Evolutionary conservation across 1,140 invertebrate species (phyloP), one percentile per base, ranked within the genome.

Genomic region (Drosophila ogumai): DNA sequence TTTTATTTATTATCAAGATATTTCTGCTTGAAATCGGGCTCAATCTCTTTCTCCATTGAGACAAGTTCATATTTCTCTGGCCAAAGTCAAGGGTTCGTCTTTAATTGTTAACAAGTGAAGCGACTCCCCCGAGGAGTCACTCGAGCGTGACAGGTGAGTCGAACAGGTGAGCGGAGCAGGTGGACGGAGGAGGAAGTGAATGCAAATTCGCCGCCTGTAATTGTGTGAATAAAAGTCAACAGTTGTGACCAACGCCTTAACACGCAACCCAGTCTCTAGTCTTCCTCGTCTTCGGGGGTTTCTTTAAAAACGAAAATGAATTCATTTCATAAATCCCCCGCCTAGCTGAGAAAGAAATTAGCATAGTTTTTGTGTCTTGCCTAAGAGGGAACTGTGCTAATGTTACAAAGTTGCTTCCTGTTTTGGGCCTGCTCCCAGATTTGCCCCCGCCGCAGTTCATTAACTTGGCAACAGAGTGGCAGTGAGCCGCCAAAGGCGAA

Each of bases 181-280:
- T 67, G 60, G 38, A 22, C 19, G 15, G 22, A 15, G n/a, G 22
- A 43, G 43, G 64, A 65, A 64, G 19, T 38, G 63, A 67, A 80
- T 74, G 85, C 75, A 87, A 87, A 88, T 79, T 59, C 60, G 50
- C 63, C 61, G 49, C 40, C 64, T 68, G 59, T 87, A 86, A 86
- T 90, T 88, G 86, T 88, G 84, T 88, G 84, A 90, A 90, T 88
- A 90, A 90, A 81, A 90, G 85, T 75, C 81, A 90, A 90, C 85
- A 84, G 82, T 90, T 90, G 85, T 90, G 80, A 82, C 75, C 80
- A 63, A 68, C 41, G 59, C 68, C 75, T 36, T 54, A 68, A 49
- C 82, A 86, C 82, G 84, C 84, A 76, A 87, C 63, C 80, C 49
- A 69, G 52, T 61, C 54, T 32, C 46, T 28, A 25, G 25, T 47